Percentiles rank a stretch among this genome's conserved stretches.
Conservation (phyloP, 2,888 invertebrate species). For the Megamerina dolium region DNA sequence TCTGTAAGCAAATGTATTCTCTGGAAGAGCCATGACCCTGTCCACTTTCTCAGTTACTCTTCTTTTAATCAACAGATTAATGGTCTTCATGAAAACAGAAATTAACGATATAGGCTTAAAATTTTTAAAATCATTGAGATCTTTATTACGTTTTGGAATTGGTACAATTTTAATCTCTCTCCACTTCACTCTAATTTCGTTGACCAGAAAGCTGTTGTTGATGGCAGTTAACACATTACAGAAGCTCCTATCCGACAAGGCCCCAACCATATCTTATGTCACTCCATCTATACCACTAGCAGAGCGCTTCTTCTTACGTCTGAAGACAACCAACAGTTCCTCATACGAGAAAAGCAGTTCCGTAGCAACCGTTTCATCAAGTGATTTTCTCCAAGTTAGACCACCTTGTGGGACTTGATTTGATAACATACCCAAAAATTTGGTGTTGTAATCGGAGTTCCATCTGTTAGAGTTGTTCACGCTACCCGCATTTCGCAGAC, state of each 20-base stretch:
- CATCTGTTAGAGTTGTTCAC: too few species aligned
- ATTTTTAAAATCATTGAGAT: not conserved
- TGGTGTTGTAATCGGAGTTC: too few species aligned
- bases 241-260: not conserved
- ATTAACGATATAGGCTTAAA: not conserved
- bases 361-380: too few species aligned
- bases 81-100: not conserved
- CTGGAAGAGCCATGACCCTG: too few species aligned
- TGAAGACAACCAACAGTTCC: not conserved
- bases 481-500: too few species aligned
- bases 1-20: not conserved
- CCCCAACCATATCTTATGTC: not conserved
- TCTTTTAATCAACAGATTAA: not conserved
- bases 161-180: not conserved
- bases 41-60: not conserved
- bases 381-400: too few species aligned
- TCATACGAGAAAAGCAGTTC: too few species aligned
- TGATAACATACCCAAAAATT: too few species aligned
- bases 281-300: not conserved
- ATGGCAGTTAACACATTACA: too few species aligned
- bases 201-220: too few species aligned
- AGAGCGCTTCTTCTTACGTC: not conserved
- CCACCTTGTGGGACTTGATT: too few species aligned
- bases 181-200: not conserved
- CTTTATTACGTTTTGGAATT: not conserved